Conservation (phyloP, 1,140 invertebrate species). For the Caenorhabditis latens region DNA sequence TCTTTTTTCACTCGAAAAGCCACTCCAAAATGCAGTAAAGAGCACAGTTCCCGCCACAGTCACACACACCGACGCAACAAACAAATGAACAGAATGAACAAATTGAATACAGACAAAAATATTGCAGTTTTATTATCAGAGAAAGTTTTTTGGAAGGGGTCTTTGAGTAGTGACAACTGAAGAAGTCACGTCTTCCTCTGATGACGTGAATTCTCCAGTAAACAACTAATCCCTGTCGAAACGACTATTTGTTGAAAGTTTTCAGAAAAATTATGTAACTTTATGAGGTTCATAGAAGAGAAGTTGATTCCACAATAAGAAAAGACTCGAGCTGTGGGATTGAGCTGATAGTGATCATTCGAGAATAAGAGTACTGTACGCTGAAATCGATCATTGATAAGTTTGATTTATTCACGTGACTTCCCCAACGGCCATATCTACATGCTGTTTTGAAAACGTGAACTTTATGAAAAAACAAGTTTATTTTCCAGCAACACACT, state of each 20-base stretch:
- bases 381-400: background rate
- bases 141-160: too few species aligned
- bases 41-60: slow-evolving; percentile 48
- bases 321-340: too few species aligned
- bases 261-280: too few species aligned
- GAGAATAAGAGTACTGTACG: too few species aligned
- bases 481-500: background rate
- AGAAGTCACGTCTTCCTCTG: too few species aligned
- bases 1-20: slow-evolving; percentile 23
- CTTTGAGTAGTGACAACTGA: too few species aligned
- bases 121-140: background rate
- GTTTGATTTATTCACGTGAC: background rate
- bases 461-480: background rate
- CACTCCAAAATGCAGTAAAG: slow-evolving; percentile 51
- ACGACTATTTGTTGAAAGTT: too few species aligned
- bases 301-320: too few species aligned
- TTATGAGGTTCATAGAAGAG: too few species aligned
- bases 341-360: too few species aligned
- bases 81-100: background rate
- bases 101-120: background rate
- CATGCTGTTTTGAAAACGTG: background rate
- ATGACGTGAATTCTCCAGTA: too few species aligned
- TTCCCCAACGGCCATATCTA: background rate
- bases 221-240: too few species aligned
- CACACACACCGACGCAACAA: slow-evolving; percentile 19